Conservation (phyloP, 2,113 vertebrate genomes). For the Montifringilla adamsi region DNA sequence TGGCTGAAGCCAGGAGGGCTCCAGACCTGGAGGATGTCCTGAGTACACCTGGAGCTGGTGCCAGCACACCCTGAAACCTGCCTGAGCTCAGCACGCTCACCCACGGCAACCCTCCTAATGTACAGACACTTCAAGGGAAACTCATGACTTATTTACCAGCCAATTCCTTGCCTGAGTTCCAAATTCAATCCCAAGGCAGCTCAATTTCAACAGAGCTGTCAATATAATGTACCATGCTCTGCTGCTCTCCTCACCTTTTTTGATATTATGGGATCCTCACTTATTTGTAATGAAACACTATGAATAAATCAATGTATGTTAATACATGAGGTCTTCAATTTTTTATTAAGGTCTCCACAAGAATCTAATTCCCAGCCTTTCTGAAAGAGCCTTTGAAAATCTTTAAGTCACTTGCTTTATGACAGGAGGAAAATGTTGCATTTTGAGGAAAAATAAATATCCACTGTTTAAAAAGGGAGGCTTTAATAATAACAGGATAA, state of each 20-base stretch:
- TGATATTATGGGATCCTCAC: constrained; percentile 72
- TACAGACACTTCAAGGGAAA: constrained; percentile 54
- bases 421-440: background rate
- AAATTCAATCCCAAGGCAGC: constrained; percentile 74
- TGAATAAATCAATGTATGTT: constrained; percentile 87
- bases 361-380: constrained; percentile 71
- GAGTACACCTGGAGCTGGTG: background rate
- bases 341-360: constrained; percentile 74
- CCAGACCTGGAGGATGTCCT: background rate
- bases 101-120: constrained; percentile 21
- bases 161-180: constrained; percentile 59
- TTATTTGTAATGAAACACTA: constrained; percentile 84
- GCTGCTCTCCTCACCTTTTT: constrained; percentile 75
- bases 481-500: background rate
- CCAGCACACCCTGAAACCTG: background rate
- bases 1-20: background rate
- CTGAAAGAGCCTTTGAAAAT: constrained; percentile 70
- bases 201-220: constrained; percentile 74
- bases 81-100: background rate
- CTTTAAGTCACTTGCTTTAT: constrained; percentile 47
- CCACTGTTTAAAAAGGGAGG: background rate
- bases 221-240: constrained; percentile 70
- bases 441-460: constrained; percentile 6
- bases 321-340: constrained; percentile 76
- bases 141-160: constrained; percentile 81